Conservation (phyloP, 2,888 invertebrate genomes). For the Nebria salina region DNA sequence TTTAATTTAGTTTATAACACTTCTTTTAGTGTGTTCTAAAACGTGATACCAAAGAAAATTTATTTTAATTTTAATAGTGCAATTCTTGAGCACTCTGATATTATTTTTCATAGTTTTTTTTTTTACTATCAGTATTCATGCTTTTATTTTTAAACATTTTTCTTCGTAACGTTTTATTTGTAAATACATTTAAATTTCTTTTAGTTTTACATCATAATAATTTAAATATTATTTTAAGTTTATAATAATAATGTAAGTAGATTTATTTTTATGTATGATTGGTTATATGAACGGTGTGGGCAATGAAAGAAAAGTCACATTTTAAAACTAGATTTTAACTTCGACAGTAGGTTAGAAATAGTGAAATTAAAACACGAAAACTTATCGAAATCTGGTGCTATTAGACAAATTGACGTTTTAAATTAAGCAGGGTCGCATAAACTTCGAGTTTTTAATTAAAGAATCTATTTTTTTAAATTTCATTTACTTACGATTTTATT, state of each 20-base stretch:
- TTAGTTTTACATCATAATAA: neutral
- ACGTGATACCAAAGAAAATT: conserved; percentile 39
- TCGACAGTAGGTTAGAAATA: too few relatives aligned
- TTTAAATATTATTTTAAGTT: neutral
- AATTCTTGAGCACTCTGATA: conserved; percentile 28
- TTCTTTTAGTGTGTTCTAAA: conserved; percentile 31
- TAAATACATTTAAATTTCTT: neutral
- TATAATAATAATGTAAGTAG: neutral
- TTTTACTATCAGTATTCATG: conserved; percentile 33
- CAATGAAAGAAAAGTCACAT: neutral
- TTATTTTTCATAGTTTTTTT: conserved; percentile 11
- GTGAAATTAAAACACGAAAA: too few relatives aligned
- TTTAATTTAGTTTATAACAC: conserved; percentile 3
- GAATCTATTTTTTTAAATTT: too few relatives aligned
- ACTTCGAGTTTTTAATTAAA: too few relatives aligned
- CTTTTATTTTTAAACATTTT: neutral
- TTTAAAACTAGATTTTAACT: too few relatives aligned
- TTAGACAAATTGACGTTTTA: too few relatives aligned
- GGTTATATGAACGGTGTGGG: neutral
- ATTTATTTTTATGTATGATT: neutral
- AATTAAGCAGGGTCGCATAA: too few relatives aligned
- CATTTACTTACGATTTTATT: too few relatives aligned
- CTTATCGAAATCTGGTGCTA: too few relatives aligned
- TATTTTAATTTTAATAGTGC: conserved; percentile 8
- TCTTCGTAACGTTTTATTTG: neutral